These are phyloP conservation scores for Leptinotarsa juncta DNA, from an alignment of 2,888 invertebrate species.

Conservation along the genomic window DNA sequence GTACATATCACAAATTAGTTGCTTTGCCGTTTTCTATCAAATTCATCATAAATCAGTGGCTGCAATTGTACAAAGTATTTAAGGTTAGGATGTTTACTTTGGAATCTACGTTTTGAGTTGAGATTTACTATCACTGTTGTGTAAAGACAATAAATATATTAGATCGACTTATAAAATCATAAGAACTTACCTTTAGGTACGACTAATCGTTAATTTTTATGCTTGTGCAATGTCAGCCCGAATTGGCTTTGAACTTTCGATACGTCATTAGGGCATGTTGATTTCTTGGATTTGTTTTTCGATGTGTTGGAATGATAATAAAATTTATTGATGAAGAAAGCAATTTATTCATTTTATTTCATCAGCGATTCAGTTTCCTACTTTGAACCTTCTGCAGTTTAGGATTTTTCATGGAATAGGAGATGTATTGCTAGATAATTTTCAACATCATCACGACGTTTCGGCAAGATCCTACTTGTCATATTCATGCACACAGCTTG, in stretches of 20 bases:
- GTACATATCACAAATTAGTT: constrained; percentile 35
- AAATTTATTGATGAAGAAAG: not conserved
- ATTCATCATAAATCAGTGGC: constrained; percentile 26
- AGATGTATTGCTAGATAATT: no score
- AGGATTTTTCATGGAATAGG: no score
- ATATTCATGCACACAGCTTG: no score
- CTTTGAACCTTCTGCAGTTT: no score
- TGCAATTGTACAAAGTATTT: constrained; percentile 45
- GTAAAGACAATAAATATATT: constrained; percentile 67
- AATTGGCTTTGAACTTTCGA: constrained; percentile 35
- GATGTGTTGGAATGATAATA: constrained; percentile 10
- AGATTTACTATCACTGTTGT: constrained; percentile 62
- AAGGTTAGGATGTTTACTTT: constrained; percentile 51
- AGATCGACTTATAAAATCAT: constrained; percentile 52
- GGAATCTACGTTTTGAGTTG: constrained; percentile 43
- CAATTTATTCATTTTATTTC: not conserved
- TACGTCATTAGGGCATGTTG: constrained; percentile 23
- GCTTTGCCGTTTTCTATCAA: constrained; percentile 18
- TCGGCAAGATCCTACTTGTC: no score
- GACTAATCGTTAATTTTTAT: constrained; percentile 40
- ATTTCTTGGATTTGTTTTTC: constrained; percentile 17
- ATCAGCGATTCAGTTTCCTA: not conserved
- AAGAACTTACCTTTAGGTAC: constrained; percentile 38
- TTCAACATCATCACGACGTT: no score
- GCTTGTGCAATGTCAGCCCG: constrained; percentile 42